phyloP scores from a whole-genome alignment of 2,113 vertebrate genomes.

The Hirundichthys speculiger region DNA sequence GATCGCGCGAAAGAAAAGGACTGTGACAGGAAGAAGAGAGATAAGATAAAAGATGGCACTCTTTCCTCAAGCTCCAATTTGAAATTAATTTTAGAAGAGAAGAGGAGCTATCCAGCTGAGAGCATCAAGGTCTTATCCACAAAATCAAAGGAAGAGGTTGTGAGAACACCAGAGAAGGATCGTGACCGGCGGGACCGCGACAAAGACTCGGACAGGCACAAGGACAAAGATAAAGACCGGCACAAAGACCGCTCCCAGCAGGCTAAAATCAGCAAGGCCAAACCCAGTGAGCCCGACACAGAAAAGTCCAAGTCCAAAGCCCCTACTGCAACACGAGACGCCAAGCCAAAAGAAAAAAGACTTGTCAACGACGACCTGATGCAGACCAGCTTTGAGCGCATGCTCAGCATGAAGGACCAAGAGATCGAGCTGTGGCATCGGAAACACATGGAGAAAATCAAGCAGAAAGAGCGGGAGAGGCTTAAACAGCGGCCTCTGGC shows the following conservation, averaged over 20 bases:
- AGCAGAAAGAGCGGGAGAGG: constrained; percentile 95
- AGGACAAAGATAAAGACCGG: constrained; percentile 92
- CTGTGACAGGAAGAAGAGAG: constrained; percentile 88
- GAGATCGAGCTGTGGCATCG: constrained; percentile 99
- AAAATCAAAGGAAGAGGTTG: constrained; percentile 91
- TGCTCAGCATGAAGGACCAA: constrained; percentile 97
- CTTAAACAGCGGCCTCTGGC: constrained; percentile 87
- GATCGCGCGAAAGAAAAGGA: constrained; percentile 89
- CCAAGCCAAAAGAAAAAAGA: constrained; percentile 93
- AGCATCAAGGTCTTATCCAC: constrained; percentile 79
- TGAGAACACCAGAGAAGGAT: constrained; percentile 91
- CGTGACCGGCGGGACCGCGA: constrained; percentile 88
- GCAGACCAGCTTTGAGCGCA: constrained; percentile 98
- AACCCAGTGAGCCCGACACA: constrained; percentile 71
- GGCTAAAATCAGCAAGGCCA: constrained; percentile 77
- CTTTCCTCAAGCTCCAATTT: constrained; percentile 79
- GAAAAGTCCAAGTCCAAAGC: constrained; percentile 88
- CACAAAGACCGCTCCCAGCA: constrained; percentile 89
- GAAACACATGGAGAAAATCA: constrained; percentile 98
- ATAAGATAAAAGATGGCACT: constrained; percentile 85
- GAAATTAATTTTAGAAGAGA: constrained; percentile 88
- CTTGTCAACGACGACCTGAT: constrained; percentile 97
- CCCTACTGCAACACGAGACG: constrained; percentile 82
- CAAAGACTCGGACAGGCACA: constrained; percentile 88
- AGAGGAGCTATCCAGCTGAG: constrained; percentile 81